Percentiles rank a stretch among this genome's conserved stretches.
Evolutionary conservation across 1,140 invertebrate species (phyloP).

Genomic region (Aphaenogaster rudis): DNA sequence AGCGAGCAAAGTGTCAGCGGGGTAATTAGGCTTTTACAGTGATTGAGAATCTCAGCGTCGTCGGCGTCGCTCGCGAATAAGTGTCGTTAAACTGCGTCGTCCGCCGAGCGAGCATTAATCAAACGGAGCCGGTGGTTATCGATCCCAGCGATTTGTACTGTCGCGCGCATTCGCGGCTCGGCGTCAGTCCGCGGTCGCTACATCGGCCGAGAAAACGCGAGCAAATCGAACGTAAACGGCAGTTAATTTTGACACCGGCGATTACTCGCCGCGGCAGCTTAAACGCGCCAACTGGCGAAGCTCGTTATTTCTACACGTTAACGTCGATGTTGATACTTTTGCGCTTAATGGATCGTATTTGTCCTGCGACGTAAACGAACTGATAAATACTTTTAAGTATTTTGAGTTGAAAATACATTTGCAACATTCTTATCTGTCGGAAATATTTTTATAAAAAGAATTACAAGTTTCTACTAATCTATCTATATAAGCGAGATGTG

Average conservation of each 20-base stretch:
- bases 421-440: not conserved
- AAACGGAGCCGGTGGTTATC: slow-evolving; percentile 55
- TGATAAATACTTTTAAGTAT: slow-evolving; percentile 21
- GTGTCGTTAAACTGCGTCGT: slow-evolving; percentile 62
- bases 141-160: slow-evolving; percentile 57
- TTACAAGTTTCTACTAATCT: not conserved
- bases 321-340: slow-evolving; percentile 19
- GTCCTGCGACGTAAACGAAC: not conserved
- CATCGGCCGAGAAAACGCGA: slow-evolving; percentile 12
- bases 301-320: slow-evolving; percentile 45
- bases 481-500: not conserved
- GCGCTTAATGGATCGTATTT: slow-evolving; percentile 35
- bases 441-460: not conserved
- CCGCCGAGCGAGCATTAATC: slow-evolving; percentile 48
- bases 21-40: slow-evolving; percentile 65
- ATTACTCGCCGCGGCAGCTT: slow-evolving; percentile 41
- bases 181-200: not conserved
- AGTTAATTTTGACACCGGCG: slow-evolving; percentile 62
- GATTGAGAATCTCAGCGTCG: slow-evolving; percentile 62
- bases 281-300: slow-evolving; percentile 26
- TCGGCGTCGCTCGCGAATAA: slow-evolving; percentile 42
- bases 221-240: slow-evolving; percentile 61
- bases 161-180: slow-evolving; percentile 40
- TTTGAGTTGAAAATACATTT: not conserved
- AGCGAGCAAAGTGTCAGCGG: slow-evolving; percentile 54